Conservation (phyloP, 92 coral and sea anemone genomes). For the Muricea muricata region DNA sequence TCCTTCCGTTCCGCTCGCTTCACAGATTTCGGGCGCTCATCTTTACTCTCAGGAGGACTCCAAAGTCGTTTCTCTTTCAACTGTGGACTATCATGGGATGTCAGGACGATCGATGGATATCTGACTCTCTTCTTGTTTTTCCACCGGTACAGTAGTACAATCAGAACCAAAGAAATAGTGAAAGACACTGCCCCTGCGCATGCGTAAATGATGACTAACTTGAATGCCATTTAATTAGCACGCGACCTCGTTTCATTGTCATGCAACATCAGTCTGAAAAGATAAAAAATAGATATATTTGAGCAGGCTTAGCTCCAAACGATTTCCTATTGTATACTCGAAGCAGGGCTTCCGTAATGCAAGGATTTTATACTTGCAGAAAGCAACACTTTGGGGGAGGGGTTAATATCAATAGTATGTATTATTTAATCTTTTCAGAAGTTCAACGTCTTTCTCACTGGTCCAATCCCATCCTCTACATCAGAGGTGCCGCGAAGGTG, state of each 20-base stretch:
- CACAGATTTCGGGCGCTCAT: not conserved
- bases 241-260: not conserved
- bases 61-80: conserved; percentile 43
- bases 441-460: too few species aligned
- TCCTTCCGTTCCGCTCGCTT: conserved; percentile 4
- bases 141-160: conserved; percentile 34
- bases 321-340: not conserved
- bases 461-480: too few species aligned
- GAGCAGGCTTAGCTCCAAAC: not conserved
- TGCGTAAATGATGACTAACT: conserved; percentile 4
- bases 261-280: not conserved
- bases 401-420: too few species aligned
- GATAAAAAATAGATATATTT: not conserved
- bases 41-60: not conserved
- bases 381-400: too few species aligned
- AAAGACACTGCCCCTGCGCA: not conserved
- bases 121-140: not conserved
- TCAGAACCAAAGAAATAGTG: not conserved
- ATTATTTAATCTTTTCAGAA: too few species aligned
- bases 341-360: too few species aligned
- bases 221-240: not conserved
- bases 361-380: too few species aligned
- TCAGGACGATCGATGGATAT: conserved; percentile 39
- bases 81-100: conserved; percentile 33
- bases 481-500: too few species aligned